Base-by-base conservation (phyloP, 2,888 invertebrate species). In the Caradrina kadenii region DNA sequence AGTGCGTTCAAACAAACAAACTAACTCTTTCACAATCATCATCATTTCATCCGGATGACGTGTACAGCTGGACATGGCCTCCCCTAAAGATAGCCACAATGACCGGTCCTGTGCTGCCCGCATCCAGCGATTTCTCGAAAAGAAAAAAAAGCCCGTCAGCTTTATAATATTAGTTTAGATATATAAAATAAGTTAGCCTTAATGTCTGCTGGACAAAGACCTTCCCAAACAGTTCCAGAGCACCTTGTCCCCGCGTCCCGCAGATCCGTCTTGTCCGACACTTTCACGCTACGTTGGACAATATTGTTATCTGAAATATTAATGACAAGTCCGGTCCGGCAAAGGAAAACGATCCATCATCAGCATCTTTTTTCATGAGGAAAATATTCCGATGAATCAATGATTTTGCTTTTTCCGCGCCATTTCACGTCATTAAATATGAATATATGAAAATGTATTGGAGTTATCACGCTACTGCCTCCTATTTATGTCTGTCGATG, bases 281-380 rank as follows among this genome's bases (percentile, higher is more conserved):
- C 50, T 52, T 73, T 73, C 71, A 53, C 73, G 62, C 59, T 78
- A 39, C 74, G 73, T 78, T 78, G 72, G 39, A 58, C 74, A 72
- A 74, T 78, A 71, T 78, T 64, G 63, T 59, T 74, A 74, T 74
- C 74, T 74, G 49, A 55, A 70, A 74, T 63, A 74, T 74, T 78
- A 74, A 74, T 78, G 78, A 55, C 54, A 50, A 21, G 19, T 55
- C 52, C 48, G 31, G 17, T 39, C 19, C 39, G 26, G 10, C 17
- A 10, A 2, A 15, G 35, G 15, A n/a, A n/a, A 62, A 42, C 74
- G 22, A 78, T 78, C 65, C 48, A 78, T 78, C 73, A 72, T 64
- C 64, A 71, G 52, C 39, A 22, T n/a, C 8, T 60, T 78, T 63
- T 50, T 78, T 71, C 74, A 52, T 15, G 59, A 64, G 50, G 50